Evolutionary conservation across 1,140 invertebrate genomes (phyloP), one percentile per base, ranked within the genome.

Genomic region (Cotesia vestalis): DNA sequence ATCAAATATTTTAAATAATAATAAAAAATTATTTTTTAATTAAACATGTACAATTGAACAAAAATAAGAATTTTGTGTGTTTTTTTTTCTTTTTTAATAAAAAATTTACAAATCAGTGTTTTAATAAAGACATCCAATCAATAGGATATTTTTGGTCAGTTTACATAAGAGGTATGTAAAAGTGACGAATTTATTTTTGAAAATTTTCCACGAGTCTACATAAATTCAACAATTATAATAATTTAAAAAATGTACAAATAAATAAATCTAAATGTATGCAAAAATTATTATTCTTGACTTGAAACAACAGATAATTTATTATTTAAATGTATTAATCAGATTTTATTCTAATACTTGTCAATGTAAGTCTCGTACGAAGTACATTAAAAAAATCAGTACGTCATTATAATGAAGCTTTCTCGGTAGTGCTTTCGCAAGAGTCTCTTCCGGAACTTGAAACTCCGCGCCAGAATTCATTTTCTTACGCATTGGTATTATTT

Each of bases 61-160:
- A 36, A 63, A 63, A 9, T n/a, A n/a, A 8, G 4, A 60, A 20
- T 40, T 11, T 38, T 14, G 53, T 57, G 17, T 57, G 8, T 5
- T 55, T 27, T 27, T 27, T 27, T 27, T 27, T 27, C 27, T 27
- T 27, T 27, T 27, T 27, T 3, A 27, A 27, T 27, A 27, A 27
- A 27, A 27, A 27, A 27, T 27, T 27, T 1, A 27, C 27, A 11
- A 52, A 9, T 52, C 51, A 9, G 46, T 57, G 55, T 57, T 40
- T 27, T 11, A 51, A 12, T 62, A 51, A 61, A 61, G 12, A 61
- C 60, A 27, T 71, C n/a, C 8, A 64, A 40, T 40, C 59, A 53
- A 71, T 71, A 52, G 78, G 76, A 77, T 79, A 76, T 76, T 77
- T 78, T 74, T 71, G 78, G 76, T 73, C 71, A 20, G 53, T 77